Conservation (phyloP, 2,113 vertebrate species). For the human region GRCh38 chr14:29191001-29191500, state of each 20-base stretch:
- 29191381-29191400: background rate
- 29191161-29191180: background rate
- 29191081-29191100: background rate
- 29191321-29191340: background rate
- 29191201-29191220: background rate
- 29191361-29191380: background rate
- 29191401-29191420: background rate
- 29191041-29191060: background rate
- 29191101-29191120: background rate
- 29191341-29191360: background rate
- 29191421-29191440: background rate
- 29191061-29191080: background rate
- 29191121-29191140: background rate
- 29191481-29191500: background rate
- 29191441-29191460: background rate
- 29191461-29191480: background rate
- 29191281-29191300: background rate
- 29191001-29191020: background rate
- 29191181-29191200: background rate
- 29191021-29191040: background rate
- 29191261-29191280: background rate
- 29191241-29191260: background rate
- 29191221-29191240: conserved; percentile 31
- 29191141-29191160: background rate
- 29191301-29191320: background rate